These are phyloP conservation scores for Melanerpes aurifrons DNA, from an alignment of 2,113 vertebrate species.

Conservation along the genomic window DNA sequence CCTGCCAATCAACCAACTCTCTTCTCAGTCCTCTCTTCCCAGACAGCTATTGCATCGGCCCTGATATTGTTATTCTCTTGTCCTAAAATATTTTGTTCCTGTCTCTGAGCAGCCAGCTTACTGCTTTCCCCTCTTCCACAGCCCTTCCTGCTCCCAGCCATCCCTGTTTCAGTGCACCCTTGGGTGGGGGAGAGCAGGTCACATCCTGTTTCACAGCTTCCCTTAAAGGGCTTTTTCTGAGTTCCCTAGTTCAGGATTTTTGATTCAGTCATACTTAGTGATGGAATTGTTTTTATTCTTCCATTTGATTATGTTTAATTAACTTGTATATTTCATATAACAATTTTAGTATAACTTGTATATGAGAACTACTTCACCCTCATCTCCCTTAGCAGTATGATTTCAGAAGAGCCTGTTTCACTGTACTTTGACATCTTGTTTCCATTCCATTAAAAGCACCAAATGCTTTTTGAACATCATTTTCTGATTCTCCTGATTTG, in stretches of 20 bases:
- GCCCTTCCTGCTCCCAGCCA: background rate
- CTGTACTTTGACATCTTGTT: background rate
- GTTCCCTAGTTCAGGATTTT: background rate
- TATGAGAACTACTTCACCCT: background rate
- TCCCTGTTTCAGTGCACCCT: fast-evolving
- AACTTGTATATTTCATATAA: background rate
- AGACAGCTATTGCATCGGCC: background rate
- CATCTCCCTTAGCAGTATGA: background rate
- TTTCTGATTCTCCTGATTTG: background rate
- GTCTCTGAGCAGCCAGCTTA: background rate
- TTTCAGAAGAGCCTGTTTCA: background rate
- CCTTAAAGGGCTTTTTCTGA: background rate
- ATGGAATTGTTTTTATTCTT: background rate
- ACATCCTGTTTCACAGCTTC: background rate
- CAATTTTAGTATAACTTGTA: background rate
- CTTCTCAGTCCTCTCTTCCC: background rate
- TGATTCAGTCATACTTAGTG: background rate
- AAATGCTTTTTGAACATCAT: fast-evolving
- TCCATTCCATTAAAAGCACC: background rate
- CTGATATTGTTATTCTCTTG: background rate
- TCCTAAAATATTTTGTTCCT: background rate
- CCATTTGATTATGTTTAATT: background rate
- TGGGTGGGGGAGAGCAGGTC: background rate
- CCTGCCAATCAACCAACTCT: no score
- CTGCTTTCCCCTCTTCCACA: background rate